These are phyloP conservation scores for Dryobota labecula DNA, from an alignment of 2,888 invertebrate species.

Conservation along the genomic window DNA sequence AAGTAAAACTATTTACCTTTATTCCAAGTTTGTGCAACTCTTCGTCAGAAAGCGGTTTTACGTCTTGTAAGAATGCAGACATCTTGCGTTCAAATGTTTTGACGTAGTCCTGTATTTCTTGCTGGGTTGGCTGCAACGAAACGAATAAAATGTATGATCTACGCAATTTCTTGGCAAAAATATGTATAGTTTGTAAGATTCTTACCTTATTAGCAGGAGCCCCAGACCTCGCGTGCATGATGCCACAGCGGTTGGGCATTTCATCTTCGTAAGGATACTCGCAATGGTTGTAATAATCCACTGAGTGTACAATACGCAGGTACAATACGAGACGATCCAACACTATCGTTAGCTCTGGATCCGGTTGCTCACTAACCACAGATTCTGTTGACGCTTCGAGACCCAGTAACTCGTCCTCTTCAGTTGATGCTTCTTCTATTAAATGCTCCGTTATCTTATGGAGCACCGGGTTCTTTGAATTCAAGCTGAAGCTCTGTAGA, in stretches of 20 bases:
- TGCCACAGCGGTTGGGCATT: constrained; percentile 99
- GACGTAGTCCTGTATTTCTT: constrained; percentile 94
- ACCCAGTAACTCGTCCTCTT: constrained; percentile 98
- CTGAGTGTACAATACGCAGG: constrained; percentile 98
- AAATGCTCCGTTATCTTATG: constrained; percentile 99
- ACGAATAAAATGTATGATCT: neutral
- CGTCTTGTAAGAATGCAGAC: constrained; percentile 95
- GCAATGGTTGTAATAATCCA: constrained; percentile 99
- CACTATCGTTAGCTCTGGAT: constrained; percentile 91
- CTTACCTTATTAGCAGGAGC: constrained; percentile 95
- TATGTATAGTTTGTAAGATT: neutral
- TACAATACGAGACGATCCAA: constrained; percentile 96
- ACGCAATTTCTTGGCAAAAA: neutral
- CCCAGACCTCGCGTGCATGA: constrained; percentile 98
- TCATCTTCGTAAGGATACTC: constrained; percentile 99
- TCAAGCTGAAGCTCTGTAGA: constrained; percentile 91
- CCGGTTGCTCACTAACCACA: constrained; percentile 76
- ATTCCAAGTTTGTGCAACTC: constrained; percentile 96
- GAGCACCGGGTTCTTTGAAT: constrained; percentile 97
- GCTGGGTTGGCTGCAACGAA: constrained; percentile 91
- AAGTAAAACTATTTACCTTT: constrained; percentile 87
- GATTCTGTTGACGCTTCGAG: constrained; percentile 86
- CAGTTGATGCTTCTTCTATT: constrained; percentile 99
- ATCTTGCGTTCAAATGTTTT: constrained; percentile 97
- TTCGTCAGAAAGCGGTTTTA: constrained; percentile 92